These are phyloP conservation scores for Calidris pugnax DNA, from an alignment of 2,113 vertebrate species.

Conservation along the genomic window DNA sequence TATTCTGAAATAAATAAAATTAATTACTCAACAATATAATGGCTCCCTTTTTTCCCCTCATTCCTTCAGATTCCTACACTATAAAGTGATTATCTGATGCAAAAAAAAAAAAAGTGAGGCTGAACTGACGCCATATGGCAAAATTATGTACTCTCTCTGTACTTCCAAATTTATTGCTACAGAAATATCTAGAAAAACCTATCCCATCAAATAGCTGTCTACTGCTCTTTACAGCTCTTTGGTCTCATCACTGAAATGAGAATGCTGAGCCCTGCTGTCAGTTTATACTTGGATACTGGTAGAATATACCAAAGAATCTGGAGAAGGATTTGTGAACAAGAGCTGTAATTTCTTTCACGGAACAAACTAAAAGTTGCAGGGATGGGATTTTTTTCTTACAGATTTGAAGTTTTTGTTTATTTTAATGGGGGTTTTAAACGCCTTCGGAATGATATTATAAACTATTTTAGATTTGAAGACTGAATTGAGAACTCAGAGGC, in stretches of 20 bases:
- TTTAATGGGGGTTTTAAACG: background rate
- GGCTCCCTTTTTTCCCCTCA: background rate
- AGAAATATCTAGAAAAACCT: background rate
- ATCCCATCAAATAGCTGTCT: background rate
- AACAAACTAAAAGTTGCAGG: background rate
- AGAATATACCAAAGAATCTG: background rate
- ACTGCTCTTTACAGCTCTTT: background rate
- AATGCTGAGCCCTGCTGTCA: background rate
- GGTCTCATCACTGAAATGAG: background rate
- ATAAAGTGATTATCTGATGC: background rate
- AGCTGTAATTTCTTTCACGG: background rate
- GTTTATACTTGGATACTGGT: background rate
- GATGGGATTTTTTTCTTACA: background rate
- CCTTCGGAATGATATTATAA: background rate
- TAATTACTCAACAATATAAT: background rate
- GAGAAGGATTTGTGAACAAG: background rate
- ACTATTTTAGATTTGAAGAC: background rate
- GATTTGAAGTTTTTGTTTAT: background rate
- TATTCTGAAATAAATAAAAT: background rate
- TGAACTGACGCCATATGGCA: background rate
- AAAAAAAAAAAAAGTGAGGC: background rate
- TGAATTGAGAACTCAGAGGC: background rate
- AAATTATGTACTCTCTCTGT: background rate
- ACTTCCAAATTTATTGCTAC: background rate
- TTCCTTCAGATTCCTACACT: background rate